Evolutionary conservation across 2,888 invertebrate genomes (phyloP).

Genomic region (Acanthosepion esculentum): DNA sequence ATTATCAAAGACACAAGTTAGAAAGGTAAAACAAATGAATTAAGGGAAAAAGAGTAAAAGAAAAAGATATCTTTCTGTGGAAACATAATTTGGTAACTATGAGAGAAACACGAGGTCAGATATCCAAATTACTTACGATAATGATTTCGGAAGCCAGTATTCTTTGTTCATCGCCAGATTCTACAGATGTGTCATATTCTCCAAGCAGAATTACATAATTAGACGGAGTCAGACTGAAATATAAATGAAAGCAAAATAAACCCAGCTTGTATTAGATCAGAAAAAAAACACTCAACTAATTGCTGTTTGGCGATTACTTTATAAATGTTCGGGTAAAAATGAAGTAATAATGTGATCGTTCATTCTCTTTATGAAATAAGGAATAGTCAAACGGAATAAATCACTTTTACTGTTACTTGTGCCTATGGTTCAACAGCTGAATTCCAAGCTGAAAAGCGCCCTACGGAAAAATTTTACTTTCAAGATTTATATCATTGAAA

Average conservation of each 20-base stretch:
- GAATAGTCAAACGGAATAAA: too few relatives aligned
- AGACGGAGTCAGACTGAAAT: background rate
- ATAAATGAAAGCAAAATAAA: background rate
- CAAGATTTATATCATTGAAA: too few relatives aligned
- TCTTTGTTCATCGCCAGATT: background rate
- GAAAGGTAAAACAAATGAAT: background rate
- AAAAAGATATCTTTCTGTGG: background rate
- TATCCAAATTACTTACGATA: background rate
- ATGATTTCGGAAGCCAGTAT: background rate
- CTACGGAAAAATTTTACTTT: too few relatives aligned
- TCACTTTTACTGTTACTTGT: too few relatives aligned
- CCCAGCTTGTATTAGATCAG: too few relatives aligned
- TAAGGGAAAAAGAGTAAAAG: background rate
- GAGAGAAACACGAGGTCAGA: background rate
- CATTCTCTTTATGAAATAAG: too few relatives aligned
- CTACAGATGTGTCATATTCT: background rate
- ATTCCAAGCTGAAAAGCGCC: too few relatives aligned
- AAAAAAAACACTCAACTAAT: too few relatives aligned
- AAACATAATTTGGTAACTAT: background rate
- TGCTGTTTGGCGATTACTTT: too few relatives aligned
- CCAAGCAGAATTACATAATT: background rate
- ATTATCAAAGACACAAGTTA: background rate
- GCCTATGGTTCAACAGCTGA: too few relatives aligned
- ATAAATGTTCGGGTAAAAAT: too few relatives aligned
- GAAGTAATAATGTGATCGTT: too few relatives aligned